Percentiles rank a stretch among this genome's conserved stretches.
Evolutionary conservation across 2,888 invertebrate genomes (phyloP).

Genomic region (Papilio demoleus): DNA sequence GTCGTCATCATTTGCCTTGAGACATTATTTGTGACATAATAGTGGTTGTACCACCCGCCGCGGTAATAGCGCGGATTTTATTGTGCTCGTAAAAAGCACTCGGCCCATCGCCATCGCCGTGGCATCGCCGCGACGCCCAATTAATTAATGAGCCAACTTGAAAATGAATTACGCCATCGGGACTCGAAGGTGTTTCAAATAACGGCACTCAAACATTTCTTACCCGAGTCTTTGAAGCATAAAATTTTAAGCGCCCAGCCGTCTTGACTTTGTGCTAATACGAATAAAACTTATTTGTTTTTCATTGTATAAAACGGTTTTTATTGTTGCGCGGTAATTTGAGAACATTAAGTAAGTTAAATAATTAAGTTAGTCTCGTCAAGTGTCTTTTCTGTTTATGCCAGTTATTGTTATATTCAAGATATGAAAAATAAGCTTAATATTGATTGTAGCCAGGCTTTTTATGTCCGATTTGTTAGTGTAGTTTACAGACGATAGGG

Average conservation of each 20-base stretch:
- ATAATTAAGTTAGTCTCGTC: not conserved
- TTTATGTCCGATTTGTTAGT: too few relatives aligned
- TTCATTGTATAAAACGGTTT: not conserved
- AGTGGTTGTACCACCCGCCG: conserved; percentile 58
- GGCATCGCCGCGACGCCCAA: conserved; percentile 60
- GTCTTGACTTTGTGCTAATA: conserved; percentile 43
- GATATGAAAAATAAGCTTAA: not conserved
- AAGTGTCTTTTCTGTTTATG: not conserved
- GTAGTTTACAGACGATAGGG: too few relatives aligned
- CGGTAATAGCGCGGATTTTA: conserved; percentile 65
- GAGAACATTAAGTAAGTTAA: conserved; percentile 13
- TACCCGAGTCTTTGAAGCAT: conserved; percentile 56
- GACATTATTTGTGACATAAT: conserved; percentile 47
- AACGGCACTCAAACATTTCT: conserved; percentile 58
- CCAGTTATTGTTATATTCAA: not conserved
- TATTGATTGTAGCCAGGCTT: not conserved
- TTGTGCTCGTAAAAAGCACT: conserved; percentile 72
- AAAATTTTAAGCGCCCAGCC: conserved; percentile 53
- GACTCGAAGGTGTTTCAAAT: conserved; percentile 63
- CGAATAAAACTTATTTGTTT: conserved; percentile 42
- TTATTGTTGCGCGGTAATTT: not conserved
- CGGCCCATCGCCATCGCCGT: conserved; percentile 55
- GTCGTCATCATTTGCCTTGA: conserved; percentile 44
- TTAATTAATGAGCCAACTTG: conserved; percentile 77
- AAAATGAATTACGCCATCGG: conserved; percentile 71